Evolutionary conservation across 2,797 vertebrate species (phyloP).

Genomic region (Setipinna tenuifilis): DNA sequence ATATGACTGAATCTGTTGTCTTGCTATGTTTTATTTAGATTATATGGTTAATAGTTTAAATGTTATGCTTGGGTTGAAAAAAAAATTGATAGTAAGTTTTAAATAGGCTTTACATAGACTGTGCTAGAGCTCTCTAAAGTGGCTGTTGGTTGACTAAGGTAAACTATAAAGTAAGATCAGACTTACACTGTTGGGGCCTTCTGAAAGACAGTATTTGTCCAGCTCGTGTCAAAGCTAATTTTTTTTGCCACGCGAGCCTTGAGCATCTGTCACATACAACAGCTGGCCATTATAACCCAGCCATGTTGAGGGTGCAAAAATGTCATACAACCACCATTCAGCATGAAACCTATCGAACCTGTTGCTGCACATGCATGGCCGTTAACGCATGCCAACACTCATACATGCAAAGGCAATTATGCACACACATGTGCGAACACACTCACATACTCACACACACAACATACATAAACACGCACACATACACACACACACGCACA

Average conservation of each 20-base stretch:
- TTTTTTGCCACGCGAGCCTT: neutral
- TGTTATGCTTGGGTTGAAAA: neutral
- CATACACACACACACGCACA: neutral
- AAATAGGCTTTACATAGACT: neutral
- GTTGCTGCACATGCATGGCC: neutral
- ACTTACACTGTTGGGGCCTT: neutral
- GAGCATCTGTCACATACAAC: conserved; percentile 16
- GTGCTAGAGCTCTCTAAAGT: neutral
- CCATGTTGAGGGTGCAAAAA: neutral
- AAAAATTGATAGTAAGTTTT: neutral
- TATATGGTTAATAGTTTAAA: neutral
- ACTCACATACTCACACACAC: neutral
- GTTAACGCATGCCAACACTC: neutral
- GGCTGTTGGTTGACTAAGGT: neutral
- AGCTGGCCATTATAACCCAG: conserved; percentile 1
- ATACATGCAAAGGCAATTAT: neutral
- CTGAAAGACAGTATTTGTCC: neutral
- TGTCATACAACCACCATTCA: conserved; percentile 3
- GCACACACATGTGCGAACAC: neutral
- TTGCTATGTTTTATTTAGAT: neutral
- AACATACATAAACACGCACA: neutral
- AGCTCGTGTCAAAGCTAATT: conserved; percentile 11
- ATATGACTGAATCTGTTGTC: neutral
- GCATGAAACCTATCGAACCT: neutral
- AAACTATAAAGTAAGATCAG: neutral